Evolutionary conservation across 2,113 vertebrate species (phyloP), one percentile per base, ranked within the genome.

Genomic region (Rallus limicola): DNA sequence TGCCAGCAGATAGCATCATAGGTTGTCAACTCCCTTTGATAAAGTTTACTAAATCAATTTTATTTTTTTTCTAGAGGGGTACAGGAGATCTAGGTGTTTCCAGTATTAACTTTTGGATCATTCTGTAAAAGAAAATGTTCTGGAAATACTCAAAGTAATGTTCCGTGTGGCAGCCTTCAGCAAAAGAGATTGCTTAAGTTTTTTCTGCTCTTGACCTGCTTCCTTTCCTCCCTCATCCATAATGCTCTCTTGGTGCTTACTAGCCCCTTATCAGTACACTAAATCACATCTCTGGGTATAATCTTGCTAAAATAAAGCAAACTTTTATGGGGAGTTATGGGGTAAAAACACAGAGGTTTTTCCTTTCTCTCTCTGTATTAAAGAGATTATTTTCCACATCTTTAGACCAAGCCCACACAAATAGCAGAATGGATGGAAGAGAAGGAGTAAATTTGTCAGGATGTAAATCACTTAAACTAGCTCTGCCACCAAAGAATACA

Each of bases 311-410:
- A 55, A 80, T 44, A 83, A 94, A 77, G 21, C 3, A 53, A 58
- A 9, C 3, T 25, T 14, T 82, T 82, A 34, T 0, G 0, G 28
- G 20, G 26, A 62, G 8, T 15, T 58, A 55, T 15, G n/a, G 12
- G 15, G 19, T 38, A 50, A 60, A 89, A 89, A 1, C 21, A 50
- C 10, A 25, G 44, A 86, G 14, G 1, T 31, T 50, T 82, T 60
- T 75, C 14, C 60, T 64, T 10, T 59, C 3, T 25, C 13, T 59
- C 19, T 33, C 9, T 68, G 20, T 38, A 5, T 48, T 64, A 71
- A 76, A 64, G 10, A 87, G 19, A 48, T 53, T 58, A 59, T 84
- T 86, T 86, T 58, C 46, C 19, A 75, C 18, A 38, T 38, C 56
- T 86, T 82, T 46, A 81, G 44, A 58, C 11, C 26, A 80, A 55